Evolutionary conservation across 2,113 vertebrate species (phyloP).

Genomic region (Chlorodrepanis virens): DNA sequence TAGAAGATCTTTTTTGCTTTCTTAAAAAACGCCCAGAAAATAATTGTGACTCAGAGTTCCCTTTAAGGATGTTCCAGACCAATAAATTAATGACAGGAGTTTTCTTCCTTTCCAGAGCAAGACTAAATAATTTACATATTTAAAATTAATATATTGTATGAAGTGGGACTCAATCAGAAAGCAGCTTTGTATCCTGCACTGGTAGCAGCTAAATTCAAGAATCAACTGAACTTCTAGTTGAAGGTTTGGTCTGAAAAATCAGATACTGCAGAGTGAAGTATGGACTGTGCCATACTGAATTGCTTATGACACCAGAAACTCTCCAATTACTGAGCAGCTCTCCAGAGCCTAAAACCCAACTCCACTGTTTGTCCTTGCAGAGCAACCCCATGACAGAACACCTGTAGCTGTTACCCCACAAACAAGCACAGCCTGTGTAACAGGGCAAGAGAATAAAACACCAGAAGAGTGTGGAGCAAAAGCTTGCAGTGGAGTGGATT

Average conservation of each 20-base stretch:
- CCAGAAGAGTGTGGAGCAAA: neutral
- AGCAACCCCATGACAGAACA: neutral
- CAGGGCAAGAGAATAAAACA: neutral
- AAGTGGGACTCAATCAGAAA: conserved; percentile 26
- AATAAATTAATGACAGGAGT: conserved; percentile 15
- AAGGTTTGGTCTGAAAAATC: neutral
- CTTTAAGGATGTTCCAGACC: conserved; percentile 29
- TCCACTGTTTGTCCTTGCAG: neutral
- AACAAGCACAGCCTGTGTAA: neutral
- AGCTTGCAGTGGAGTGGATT: neutral
- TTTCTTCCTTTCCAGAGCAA: conserved; percentile 6
- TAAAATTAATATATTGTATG: conserved; percentile 12
- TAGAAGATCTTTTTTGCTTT: neutral
- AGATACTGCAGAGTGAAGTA: neutral
- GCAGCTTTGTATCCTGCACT: neutral
- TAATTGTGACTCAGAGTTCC: neutral
- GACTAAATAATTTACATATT: neutral
- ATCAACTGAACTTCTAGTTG: neutral
- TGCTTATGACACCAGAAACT: neutral
- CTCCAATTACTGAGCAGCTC: neutral
- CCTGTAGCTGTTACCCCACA: neutral
- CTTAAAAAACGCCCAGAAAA: neutral
- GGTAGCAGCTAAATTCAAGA: neutral
- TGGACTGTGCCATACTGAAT: neutral
- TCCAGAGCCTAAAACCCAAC: neutral